These are phyloP conservation scores for Drosophila cardini DNA, from an alignment of 1,140 invertebrate species.

Conservation along the genomic window DNA sequence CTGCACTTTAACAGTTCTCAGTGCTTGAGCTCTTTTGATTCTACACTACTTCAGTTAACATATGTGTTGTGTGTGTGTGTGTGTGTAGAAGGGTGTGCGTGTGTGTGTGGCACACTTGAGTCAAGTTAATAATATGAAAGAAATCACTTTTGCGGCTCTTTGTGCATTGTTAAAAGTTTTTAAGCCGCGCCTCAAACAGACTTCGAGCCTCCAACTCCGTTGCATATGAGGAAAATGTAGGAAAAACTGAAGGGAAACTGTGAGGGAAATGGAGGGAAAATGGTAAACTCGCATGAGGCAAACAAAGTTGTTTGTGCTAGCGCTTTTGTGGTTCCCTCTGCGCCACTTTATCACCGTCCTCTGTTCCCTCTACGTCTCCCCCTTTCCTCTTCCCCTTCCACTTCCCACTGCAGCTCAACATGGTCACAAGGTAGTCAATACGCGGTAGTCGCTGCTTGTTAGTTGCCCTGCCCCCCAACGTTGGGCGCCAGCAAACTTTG, in stretches of 20 bases:
- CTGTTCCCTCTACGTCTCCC: neutral
- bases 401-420: too few species aligned
- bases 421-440: conserved; percentile 57
- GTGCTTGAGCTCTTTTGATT: conserved; percentile 15
- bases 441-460: conserved; percentile 10
- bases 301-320: conserved; percentile 82
- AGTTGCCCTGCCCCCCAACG: conserved; percentile 33
- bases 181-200: conserved; percentile 81
- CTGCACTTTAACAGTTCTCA: neutral
- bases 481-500: conserved; percentile 75
- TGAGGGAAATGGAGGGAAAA: too few species aligned
- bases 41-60: neutral
- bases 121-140: conserved; percentile 83
- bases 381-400: too few species aligned
- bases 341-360: neutral
- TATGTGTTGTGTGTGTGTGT: too few species aligned
- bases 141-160: conserved; percentile 80
- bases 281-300: conserved; percentile 62
- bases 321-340: conserved; percentile 68
- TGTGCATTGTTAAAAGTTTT: conserved; percentile 84
- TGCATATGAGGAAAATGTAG: conserved; percentile 26
- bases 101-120: conserved; percentile 16
- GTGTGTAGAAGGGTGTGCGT: too few species aligned
- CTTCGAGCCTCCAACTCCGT: conserved; percentile 28
- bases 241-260: too few species aligned